Evolutionary conservation across 2,888 invertebrate genomes (phyloP).

Genomic region (Drosophila lutescens): DNA sequence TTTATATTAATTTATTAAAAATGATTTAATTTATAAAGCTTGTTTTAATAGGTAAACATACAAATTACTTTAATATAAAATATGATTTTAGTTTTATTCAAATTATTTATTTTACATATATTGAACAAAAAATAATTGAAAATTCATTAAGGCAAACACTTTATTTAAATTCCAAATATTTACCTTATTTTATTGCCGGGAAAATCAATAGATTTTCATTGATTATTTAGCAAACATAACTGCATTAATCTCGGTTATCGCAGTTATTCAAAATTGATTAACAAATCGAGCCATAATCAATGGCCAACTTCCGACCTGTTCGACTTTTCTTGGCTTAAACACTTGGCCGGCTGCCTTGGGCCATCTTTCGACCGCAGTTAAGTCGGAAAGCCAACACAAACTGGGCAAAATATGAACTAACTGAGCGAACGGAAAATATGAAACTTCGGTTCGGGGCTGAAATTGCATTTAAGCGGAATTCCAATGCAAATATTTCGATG

Average conservation of each 20-base stretch:
- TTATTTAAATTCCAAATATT: too few relatives aligned
- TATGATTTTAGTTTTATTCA: too few relatives aligned
- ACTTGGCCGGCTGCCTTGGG: background rate
- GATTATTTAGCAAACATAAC: background rate
- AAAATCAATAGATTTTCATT: too few relatives aligned
- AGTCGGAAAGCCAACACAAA: background rate
- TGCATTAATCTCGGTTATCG: too few relatives aligned
- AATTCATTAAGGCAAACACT: too few relatives aligned
- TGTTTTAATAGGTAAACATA: too few relatives aligned
- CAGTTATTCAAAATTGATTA: constrained; percentile 1
- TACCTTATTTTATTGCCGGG: too few relatives aligned
- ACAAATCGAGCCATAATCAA: constrained; percentile 1
- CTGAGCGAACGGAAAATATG: background rate
- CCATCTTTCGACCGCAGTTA: constrained; percentile 3
- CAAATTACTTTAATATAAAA: too few relatives aligned
- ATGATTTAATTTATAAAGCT: too few relatives aligned
- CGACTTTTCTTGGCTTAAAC: background rate
- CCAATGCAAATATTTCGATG: constrained; percentile 19
- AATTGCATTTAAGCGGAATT: constrained; percentile 16
- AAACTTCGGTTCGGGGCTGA: background rate
- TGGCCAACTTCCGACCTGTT: background rate
- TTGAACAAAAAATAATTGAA: too few relatives aligned
- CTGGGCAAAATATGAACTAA: background rate
- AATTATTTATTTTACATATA: too few relatives aligned
- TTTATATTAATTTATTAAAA: too few relatives aligned